Base-by-base conservation (phyloP, 1,140 invertebrate species). In the Protaetia brevitarsis region DNA sequence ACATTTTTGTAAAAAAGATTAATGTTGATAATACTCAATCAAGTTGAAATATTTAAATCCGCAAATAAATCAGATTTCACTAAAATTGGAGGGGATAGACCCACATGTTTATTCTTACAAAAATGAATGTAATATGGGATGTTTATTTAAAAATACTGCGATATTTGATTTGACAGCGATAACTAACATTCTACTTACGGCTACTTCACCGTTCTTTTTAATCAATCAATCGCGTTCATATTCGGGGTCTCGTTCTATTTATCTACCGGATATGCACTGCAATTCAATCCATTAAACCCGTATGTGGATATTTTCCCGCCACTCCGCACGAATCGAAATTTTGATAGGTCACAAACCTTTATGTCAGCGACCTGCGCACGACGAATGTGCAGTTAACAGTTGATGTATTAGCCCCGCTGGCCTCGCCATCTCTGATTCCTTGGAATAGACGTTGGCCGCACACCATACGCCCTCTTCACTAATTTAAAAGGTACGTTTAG, bases 401-500 rank as follows among this genome's bases (percentile, higher is more conserved):
- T 51, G 41, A 23, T 27, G 36, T 51, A 31, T 56, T 41, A 30
- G 36, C 62, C 36, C 23, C 70, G 72, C 69, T 69, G 58, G 68
- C 73, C 66, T 78, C 77, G 77, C 77, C 77, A 79, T 79, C 77
- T 79, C 77, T 79, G 76, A 72, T 75, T 78, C 59, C 69, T 68
- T 69, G 51, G 68, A 71, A 76, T 71, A 78, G 74, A 72, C 74
- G 76, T 69, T 73, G 70, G 7, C 68, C 71, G 70, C 72, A 67
- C 63, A 59, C 66, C 66, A 67, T 73, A 85, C 83, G 83, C 83
- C 83, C 83, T 85, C 83, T 75, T 79, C 76, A 76, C 71, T 72
- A 78, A 80, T 79, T 83, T 82, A 83, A 75, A 76, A 71, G 77
- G 71, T 71, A 72, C 64, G 68, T 63, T 68, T 59, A 57, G 34